phyloP scores from a whole-genome alignment of 2,113 vertebrate genomes.

The Leptodactylus fuscus region DNA sequence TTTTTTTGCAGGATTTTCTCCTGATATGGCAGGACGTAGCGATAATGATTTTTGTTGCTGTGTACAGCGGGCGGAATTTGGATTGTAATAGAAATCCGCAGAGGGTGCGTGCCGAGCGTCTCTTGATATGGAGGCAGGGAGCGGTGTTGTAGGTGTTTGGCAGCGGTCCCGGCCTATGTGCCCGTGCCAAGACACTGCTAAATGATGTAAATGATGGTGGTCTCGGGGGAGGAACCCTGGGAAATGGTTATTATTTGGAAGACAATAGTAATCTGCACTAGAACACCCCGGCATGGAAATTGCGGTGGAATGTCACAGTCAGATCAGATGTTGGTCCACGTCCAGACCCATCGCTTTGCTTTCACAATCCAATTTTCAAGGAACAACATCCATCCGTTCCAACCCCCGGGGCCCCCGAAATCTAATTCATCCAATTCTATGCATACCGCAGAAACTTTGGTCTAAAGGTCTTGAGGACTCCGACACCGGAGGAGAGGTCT shows the following conservation, averaged over 20 bases:
- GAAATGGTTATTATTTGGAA: constrained; percentile 5
- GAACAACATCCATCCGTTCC: background rate
- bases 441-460: background rate
- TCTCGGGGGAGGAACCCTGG: background rate
- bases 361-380: background rate
- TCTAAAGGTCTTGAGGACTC: background rate
- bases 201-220: constrained; percentile 4
- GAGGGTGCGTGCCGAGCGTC: background rate
- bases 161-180: background rate
- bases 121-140: background rate
- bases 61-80: background rate
- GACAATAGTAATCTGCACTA: background rate
- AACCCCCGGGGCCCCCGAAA: background rate
- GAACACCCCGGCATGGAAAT: background rate
- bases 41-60: background rate
- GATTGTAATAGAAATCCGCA: background rate
- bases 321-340: background rate
- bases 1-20: background rate
- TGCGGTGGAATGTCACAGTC: background rate
- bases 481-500: background rate
- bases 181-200: background rate
- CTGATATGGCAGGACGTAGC: background rate
- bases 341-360: background rate
- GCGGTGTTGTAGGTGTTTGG: background rate
- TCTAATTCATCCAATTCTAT: background rate